Conservation (phyloP, 2,797 vertebrate species). For the Erithacus rubecula region DNA sequence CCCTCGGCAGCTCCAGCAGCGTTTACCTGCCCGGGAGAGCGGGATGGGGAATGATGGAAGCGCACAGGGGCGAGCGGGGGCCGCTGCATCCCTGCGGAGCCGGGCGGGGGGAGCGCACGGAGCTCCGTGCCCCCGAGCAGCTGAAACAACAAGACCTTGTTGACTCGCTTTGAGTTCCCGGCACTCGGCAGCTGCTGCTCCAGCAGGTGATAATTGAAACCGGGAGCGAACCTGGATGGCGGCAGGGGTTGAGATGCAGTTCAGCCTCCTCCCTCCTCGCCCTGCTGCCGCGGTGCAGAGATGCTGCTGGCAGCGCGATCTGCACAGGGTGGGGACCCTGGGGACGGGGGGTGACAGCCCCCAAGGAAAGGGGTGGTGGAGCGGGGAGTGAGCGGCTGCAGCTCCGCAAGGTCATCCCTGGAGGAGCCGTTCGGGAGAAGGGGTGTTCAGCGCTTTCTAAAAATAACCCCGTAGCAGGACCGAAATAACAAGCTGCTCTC, state of each 20-base stretch:
- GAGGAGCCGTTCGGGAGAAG: background rate
- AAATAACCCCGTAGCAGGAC: slow-evolving; percentile 9
- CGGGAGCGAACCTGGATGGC: slow-evolving; percentile 30
- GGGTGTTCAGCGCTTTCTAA: slow-evolving; percentile 37
- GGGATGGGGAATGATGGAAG: background rate
- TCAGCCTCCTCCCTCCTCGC: background rate
- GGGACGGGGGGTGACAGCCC: background rate
- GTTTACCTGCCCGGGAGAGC: slow-evolving; percentile 38
- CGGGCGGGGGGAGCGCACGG: background rate
- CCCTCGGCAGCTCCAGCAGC: background rate
- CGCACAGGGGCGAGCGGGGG: background rate
- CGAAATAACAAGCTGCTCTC: slow-evolving; percentile 40
- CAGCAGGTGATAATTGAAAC: slow-evolving; percentile 70
- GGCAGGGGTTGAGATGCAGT: slow-evolving; percentile 19
- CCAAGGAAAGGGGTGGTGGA: background rate
- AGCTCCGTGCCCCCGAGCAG: slow-evolving; percentile 31
- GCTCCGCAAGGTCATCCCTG: background rate
- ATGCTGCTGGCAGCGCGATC: background rate
- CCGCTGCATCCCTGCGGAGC: background rate
- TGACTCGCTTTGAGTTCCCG: slow-evolving; percentile 45
- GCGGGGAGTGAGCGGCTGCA: background rate
- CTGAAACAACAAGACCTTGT: slow-evolving; percentile 64
- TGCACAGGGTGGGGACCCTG: background rate
- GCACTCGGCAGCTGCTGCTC: slow-evolving; percentile 62
- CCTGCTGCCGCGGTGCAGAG: background rate